Percentiles rank a stretch among this genome's conserved stretches.
phyloP scores from a whole-genome alignment of 64 coral and sea anemone species.

The Stylophora pistillata region DNA sequence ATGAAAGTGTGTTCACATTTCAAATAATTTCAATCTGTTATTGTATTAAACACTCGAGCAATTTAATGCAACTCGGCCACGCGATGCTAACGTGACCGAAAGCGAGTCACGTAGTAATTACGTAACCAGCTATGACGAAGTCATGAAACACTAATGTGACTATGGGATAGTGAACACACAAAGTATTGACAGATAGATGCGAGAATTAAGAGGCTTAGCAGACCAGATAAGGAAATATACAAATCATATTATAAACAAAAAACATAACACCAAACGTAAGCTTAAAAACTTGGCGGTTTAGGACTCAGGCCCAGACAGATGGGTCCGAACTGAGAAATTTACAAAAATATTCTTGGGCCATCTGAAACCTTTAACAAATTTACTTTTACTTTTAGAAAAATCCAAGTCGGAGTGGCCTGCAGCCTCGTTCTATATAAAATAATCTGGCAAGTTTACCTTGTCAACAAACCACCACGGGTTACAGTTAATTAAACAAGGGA shows the following conservation, averaged over 20 bases:
- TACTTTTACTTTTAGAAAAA: conserved; percentile 50
- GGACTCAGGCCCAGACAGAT: not conserved
- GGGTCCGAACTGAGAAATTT: conserved; percentile 27
- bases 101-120: not conserved
- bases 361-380: conserved; percentile 40
- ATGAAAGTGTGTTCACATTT: not conserved
- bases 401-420: conserved; percentile 28
- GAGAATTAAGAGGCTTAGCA: conserved; percentile 30
- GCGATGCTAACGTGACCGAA: not conserved
- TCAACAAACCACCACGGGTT: not conserved
- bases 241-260: conserved; percentile 41
- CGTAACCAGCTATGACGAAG: not conserved
- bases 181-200: not conserved
- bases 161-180: not conserved
- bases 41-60: not conserved
- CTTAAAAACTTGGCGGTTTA: conserved; percentile 31
- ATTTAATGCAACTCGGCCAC: not conserved
- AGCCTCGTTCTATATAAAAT: conserved; percentile 59
- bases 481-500: conserved; percentile 1
- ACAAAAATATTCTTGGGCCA: conserved; percentile 50
- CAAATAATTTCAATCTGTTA: not conserved
- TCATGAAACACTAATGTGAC: not conserved
- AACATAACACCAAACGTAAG: conserved; percentile 22
- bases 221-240: conserved; percentile 26
- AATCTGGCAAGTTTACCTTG: conserved; percentile 33